phyloP scores from a whole-genome alignment of 2,797 vertebrate genomes.

The Babyrousa celebensis region DNA sequence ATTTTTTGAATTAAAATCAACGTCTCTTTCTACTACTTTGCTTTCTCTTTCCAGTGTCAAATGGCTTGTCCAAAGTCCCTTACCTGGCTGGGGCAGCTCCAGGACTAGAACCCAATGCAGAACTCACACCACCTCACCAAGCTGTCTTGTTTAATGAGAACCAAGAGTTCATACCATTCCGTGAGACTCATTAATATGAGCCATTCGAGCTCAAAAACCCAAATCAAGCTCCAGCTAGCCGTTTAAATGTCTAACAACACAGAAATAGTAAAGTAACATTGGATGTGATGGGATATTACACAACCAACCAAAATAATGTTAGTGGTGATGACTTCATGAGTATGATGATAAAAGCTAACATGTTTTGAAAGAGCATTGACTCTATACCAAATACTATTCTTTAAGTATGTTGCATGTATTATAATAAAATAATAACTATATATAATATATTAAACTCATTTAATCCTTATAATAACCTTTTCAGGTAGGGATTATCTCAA shows the following conservation, averaged over 20 bases:
- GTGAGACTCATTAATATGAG: background rate
- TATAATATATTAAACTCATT: background rate
- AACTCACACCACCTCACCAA: background rate
- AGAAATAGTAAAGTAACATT: background rate
- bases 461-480: conserved; percentile 26
- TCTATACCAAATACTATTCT: background rate
- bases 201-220: background rate
- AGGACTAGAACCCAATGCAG: background rate
- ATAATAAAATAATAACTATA: background rate
- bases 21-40: conserved; percentile 43
- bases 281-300: background rate
- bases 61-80: background rate
- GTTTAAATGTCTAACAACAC: conserved; percentile 18
- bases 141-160: background rate
- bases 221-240: conserved; percentile 21
- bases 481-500: conserved; percentile 6
- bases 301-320: background rate
- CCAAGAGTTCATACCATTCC: background rate
- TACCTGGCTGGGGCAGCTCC: background rate
- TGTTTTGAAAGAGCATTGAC: background rate
- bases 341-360: background rate
- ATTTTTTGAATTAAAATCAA: conserved; percentile 21
- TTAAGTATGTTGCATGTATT: background rate
- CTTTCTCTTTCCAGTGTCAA: background rate
- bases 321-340: background rate